Conservation (phyloP, 2,888 invertebrate genomes). For the Megastigmus dorsalis region DNA sequence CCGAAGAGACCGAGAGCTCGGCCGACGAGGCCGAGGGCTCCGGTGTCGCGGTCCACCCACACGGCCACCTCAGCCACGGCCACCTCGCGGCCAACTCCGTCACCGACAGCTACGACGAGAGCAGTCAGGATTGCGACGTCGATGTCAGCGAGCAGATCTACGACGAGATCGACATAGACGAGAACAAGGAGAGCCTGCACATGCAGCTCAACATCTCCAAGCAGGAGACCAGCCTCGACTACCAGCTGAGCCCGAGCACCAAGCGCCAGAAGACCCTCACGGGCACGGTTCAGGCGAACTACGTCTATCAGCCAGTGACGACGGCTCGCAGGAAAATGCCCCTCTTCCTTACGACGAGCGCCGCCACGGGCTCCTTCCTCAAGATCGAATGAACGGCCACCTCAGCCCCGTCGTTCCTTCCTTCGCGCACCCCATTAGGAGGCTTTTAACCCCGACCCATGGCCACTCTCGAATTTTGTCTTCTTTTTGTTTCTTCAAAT, state of each 20-base stretch:
- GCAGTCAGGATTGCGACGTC: conserved; percentile 72
- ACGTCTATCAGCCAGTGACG: conserved; percentile 69
- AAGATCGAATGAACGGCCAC: conserved; percentile 66
- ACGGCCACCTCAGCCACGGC: conserved; percentile 13
- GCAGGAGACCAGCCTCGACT: conserved; percentile 61
- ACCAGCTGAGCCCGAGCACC: conserved; percentile 65
- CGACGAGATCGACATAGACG: conserved; percentile 84
- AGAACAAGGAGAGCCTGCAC: conserved; percentile 78
- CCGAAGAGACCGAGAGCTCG: conserved; percentile 82
- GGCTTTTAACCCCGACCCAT: neutral
- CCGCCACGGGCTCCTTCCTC: conserved; percentile 65
- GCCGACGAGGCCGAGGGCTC: conserved; percentile 75
- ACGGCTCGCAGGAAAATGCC: conserved; percentile 71
- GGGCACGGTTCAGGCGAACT: conserved; percentile 68
- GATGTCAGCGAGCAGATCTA: conserved; percentile 80
- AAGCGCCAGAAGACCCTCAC: conserved; percentile 70
- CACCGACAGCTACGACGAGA: conserved; percentile 71
- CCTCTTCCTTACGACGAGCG: conserved; percentile 64
- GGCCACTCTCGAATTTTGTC: too few relatives aligned
- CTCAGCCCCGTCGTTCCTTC: too few relatives aligned
- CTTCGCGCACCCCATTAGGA: too few relatives aligned
- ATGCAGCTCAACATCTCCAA: conserved; percentile 75
- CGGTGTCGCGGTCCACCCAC: conserved; percentile 63
- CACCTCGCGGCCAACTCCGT: conserved; percentile 74
- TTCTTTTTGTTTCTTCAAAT: too few relatives aligned